phyloP scores from a whole-genome alignment of 2,797 vertebrate genomes.

The Phataginus tetradactyla region DNA sequence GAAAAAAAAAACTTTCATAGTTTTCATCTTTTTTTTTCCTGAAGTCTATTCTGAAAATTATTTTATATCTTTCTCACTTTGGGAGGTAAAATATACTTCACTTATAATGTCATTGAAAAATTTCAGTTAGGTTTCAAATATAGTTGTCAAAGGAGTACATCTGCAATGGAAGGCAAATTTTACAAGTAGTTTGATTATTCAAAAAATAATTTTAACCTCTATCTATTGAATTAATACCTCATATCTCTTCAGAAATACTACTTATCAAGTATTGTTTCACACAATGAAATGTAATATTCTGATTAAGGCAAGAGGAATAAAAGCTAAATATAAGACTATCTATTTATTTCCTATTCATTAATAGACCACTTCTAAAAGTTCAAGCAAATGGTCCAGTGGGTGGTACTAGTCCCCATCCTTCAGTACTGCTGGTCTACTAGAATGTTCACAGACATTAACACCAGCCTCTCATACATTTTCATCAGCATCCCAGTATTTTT shows the following conservation, averaged over 20 bases:
- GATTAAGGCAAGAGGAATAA: neutral
- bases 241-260: neutral
- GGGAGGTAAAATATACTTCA: neutral
- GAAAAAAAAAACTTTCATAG: neutral
- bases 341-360: neutral
- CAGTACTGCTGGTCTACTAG: neutral
- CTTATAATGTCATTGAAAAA: conserved; percentile 22
- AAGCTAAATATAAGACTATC: neutral
- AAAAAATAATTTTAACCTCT: conserved; percentile 28
- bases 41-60: conserved; percentile 32
- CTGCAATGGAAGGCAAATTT: neutral
- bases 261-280: conserved; percentile 14
- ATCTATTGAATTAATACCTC: neutral
- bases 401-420: neutral
- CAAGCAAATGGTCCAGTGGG: neutral
- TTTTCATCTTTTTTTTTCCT: neutral
- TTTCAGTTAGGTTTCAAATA: conserved; percentile 16
- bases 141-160: neutral
- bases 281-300: neutral
- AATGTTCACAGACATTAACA: neutral
- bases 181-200: neutral
- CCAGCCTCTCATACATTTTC: neutral
- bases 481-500: neutral
- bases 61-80: neutral
- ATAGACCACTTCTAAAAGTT: neutral